These are phyloP conservation scores for Pseudomyrmex dendroicus DNA, from an alignment of 1,140 invertebrate genomes.

Conservation along the genomic window DNA sequence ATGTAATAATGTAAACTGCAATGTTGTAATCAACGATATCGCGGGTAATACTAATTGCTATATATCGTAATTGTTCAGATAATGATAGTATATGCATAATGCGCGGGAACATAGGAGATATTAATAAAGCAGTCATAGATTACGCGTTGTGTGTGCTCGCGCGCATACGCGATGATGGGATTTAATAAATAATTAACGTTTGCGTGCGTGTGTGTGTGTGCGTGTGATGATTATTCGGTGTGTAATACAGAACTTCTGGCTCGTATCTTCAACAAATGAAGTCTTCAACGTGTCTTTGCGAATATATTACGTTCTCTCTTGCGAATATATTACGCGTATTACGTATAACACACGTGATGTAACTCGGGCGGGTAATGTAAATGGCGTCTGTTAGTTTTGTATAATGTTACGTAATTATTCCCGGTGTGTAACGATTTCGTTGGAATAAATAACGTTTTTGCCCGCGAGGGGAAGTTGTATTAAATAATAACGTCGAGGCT, in stretches of 20 bases:
- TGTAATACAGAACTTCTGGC: neutral
- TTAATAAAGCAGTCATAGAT: conserved; percentile 28
- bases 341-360: neutral
- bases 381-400: conserved; percentile 30
- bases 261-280: neutral
- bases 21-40: neutral
- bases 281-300: neutral
- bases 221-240: neutral
- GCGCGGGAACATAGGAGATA: neutral
- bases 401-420: neutral
- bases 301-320: neutral
- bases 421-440: neutral
- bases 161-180: neutral
- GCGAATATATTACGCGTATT: neutral
- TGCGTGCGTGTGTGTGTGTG: neutral
- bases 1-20: conserved; percentile 17
- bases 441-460: conserved; percentile 12
- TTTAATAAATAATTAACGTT: conserved; percentile 32
- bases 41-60: conserved; percentile 34
- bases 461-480: neutral
- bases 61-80: conserved; percentile 12
- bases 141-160: neutral
- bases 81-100: conserved; percentile 17
- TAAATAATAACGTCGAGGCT: neutral
- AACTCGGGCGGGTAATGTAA: neutral